Conservation (phyloP, 1,140 invertebrate species). For the Charaxes varanes region DNA sequence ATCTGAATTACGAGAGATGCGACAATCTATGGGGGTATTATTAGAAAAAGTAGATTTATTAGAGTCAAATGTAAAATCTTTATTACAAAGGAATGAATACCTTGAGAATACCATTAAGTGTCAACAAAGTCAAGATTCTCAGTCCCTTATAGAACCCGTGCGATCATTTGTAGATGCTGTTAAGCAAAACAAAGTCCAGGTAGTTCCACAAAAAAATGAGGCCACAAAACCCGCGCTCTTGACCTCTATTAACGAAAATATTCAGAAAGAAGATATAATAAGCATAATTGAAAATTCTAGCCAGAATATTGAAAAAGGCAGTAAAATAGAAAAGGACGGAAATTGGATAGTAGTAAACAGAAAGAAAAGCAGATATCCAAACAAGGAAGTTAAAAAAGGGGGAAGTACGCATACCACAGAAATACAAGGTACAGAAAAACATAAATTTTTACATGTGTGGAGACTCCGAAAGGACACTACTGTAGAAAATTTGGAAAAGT, state of each 20-base stretch:
- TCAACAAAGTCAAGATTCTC: background rate
- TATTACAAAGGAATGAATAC: conserved; percentile 1
- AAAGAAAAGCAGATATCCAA: conserved; percentile 9
- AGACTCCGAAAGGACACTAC: conserved; percentile 16
- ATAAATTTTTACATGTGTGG: conserved; percentile 23
- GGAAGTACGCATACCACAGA: background rate
- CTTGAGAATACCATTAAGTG: background rate
- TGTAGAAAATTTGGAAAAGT: conserved; percentile 12
- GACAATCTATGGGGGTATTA: conserved; percentile 1
- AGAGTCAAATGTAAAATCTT: conserved; percentile 2
- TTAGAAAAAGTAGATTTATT: conserved; percentile 6
- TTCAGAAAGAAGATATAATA: background rate
- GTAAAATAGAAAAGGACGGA: background rate
- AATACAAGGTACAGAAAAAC: conserved; percentile 13
- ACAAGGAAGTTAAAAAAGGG: conserved; percentile 10
- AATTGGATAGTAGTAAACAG: conserved; percentile 4
- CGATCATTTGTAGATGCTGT: background rate
- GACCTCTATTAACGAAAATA: background rate
- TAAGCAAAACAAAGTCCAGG: background rate
- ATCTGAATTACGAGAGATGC: conserved; percentile 5
- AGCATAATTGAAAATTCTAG: background rate
- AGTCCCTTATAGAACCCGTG: background rate
- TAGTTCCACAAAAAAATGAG: background rate
- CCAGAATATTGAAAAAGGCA: background rate
- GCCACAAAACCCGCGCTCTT: conserved; percentile 7